Percentiles rank a stretch among this genome's conserved stretches.
Conservation (phyloP, 53 echinoderm and acorn worm genomes). For the Stichopus horrens region DNA sequence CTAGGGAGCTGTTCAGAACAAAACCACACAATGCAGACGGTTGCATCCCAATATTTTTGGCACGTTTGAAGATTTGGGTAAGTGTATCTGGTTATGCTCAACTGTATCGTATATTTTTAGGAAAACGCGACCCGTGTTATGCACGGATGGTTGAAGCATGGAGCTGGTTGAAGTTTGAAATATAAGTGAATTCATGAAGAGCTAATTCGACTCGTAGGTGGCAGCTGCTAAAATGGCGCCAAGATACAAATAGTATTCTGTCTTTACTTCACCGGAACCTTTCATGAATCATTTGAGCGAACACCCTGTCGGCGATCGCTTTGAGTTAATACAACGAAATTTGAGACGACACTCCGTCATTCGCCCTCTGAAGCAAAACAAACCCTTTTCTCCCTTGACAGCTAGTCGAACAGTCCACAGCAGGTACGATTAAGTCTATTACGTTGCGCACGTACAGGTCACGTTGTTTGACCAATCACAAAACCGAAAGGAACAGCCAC, state of each 20-base stretch:
- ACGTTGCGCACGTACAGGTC: neutral
- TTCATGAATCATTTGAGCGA: conserved; percentile 29
- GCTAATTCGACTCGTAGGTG: neutral
- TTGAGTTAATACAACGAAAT: conserved; percentile 26
- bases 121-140: neutral
- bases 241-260: neutral
- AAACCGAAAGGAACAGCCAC: neutral
- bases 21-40: too few species aligned
- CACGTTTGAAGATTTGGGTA: too few species aligned
- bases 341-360: conserved; percentile 19
- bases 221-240: conserved; percentile 2
- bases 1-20: too few species aligned
- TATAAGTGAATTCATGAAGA: neutral
- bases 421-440: conserved; percentile 8
- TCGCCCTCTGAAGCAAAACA: neutral
- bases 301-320: conserved; percentile 37
- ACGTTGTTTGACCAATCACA: conserved; percentile 21
- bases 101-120: neutral
- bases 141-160: too few species aligned
- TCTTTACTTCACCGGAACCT: conserved; percentile 27
- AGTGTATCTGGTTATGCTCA: too few species aligned
- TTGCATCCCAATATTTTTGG: too few species aligned
- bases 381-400: conserved; percentile 5
- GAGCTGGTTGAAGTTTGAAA: neutral
- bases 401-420: conserved; percentile 25